These are phyloP conservation scores for Spea multiplicata DNA, from an alignment of 2,113 vertebrate genomes.

Conservation along the genomic window DNA sequence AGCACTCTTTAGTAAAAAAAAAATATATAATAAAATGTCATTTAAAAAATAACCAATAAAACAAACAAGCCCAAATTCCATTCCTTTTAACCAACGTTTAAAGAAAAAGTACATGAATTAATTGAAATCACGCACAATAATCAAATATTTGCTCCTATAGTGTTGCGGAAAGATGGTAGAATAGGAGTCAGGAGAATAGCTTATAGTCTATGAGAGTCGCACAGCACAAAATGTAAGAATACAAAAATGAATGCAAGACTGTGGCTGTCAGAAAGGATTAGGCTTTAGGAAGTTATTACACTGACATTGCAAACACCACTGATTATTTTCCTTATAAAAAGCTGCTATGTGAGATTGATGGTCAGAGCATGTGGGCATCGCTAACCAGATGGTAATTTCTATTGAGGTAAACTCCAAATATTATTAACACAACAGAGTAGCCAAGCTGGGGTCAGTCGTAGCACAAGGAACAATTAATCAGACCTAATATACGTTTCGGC, in stretches of 20 bases:
- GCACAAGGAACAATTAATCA: constrained; percentile 36
- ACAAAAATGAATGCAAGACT: constrained; percentile 34
- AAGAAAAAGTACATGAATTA: no score
- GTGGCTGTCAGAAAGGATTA: constrained; percentile 41
- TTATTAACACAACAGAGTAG: constrained; percentile 23
- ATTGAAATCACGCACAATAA: no score
- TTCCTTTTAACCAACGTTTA: no score
- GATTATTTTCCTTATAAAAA: constrained; percentile 36
- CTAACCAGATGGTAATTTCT: constrained; percentile 36
- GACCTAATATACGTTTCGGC: constrained; percentile 15
- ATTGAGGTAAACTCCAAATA: constrained; percentile 37
- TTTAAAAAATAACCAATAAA: no score
- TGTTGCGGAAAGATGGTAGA: no score
- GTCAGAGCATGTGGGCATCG: constrained; percentile 31
- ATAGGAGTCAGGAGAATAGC: no score
- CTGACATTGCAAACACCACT: constrained; percentile 40
- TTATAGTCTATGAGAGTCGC: no score
- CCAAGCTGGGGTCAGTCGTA: constrained; percentile 15
- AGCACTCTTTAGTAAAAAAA: no score
- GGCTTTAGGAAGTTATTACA: constrained; percentile 25
- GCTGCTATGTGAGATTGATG: constrained; percentile 34
- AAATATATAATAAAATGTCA: no score
- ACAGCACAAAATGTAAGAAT: constrained; percentile 13
- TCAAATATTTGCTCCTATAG: no score
- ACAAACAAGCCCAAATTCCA: no score